phyloP scores from a whole-genome alignment of 2,797 vertebrate species.

The Salmo trutta region DNA sequence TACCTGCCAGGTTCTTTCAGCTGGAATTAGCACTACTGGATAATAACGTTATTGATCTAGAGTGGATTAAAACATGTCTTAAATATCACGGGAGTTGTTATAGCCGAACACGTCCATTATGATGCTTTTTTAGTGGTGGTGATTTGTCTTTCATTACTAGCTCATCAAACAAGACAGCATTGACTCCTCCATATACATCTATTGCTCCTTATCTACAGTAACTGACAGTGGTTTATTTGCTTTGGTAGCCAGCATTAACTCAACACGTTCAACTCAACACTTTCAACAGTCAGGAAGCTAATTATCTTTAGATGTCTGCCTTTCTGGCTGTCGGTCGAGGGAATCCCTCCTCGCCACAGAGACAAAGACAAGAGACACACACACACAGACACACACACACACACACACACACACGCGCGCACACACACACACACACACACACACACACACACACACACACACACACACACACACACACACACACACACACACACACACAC shows the following conservation, averaged over 20 bases:
- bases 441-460: neutral
- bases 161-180: neutral
- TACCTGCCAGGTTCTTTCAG: too few species aligned
- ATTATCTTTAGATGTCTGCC: neutral
- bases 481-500: slow-evolving; percentile 8
- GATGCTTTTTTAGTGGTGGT: too few species aligned
- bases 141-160: too few species aligned
- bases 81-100: too few species aligned
- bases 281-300: neutral
- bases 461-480: neutral
- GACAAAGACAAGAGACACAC: neutral
- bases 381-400: neutral
- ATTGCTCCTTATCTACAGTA: neutral
- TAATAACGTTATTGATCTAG: too few species aligned
- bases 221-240: neutral
- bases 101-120: too few species aligned
- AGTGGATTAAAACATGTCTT: too few species aligned
- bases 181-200: neutral
- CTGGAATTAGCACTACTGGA: too few species aligned
- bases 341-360: neutral
- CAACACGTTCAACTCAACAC: neutral
- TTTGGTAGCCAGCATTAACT: neutral
- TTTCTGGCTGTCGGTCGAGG: neutral
- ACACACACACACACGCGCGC: neutral
- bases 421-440: neutral